Percentiles rank a stretch among this genome's conserved stretches.
These are phyloP conservation scores for Limnephilus marmoratus DNA, from an alignment of 2,888 invertebrate species.

Conservation along the genomic window DNA sequence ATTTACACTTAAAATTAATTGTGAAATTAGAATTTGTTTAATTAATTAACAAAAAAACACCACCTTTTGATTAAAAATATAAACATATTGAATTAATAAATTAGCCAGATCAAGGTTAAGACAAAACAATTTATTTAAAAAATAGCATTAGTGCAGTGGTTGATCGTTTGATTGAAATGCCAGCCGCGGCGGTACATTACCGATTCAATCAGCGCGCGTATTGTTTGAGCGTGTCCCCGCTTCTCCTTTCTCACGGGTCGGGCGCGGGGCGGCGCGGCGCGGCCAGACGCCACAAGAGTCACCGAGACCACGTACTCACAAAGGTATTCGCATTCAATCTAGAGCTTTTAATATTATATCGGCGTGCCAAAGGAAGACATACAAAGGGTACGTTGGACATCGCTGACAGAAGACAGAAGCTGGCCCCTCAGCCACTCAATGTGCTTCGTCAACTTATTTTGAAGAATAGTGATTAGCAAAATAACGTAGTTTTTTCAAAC, in stretches of 20 bases:
- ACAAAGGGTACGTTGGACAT: background rate
- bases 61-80: no score
- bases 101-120: background rate
- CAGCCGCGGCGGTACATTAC: background rate
- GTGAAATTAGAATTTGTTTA: no score
- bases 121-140: no score
- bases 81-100: no score
- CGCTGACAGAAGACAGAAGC: background rate
- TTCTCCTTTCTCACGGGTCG: conserved; percentile 2
- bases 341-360: background rate
- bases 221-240: background rate
- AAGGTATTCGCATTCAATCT: background rate
- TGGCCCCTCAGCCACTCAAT: background rate
- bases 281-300: background rate
- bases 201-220: conserved; percentile 7
- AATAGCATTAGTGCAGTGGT: background rate
- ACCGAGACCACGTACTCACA: background rate
- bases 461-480: no score
- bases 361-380: background rate
- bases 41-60: no score
- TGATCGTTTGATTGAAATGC: background rate
- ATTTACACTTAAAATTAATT: no score
- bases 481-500: no score
- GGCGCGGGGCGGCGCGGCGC: background rate
- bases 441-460: background rate